Base-by-base conservation (phyloP, 2,797 vertebrate genomes). In the Naso thynnoides region DNA sequence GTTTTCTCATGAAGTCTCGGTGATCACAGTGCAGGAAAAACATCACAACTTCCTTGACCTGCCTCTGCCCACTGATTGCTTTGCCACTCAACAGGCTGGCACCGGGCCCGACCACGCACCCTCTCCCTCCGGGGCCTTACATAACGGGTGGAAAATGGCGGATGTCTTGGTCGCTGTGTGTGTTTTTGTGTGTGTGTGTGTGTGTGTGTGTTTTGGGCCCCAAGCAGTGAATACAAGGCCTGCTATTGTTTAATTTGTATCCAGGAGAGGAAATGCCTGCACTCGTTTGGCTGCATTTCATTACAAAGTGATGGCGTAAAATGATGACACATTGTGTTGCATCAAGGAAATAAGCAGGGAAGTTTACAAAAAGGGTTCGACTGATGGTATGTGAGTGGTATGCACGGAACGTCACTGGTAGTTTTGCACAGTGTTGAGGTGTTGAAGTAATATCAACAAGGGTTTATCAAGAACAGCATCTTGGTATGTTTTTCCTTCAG, bases 201-300 rank as follows among this genome's bases (percentile, higher is more conserved):
- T 27, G 50, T 29, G 50, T 45, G 23, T 19, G 8, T 57, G 57
- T 15, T 67, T 69, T 0, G 19, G 63, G 49, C 70, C 53, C 63
- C 45, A 52, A 65, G 65, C 48, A 41, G 29, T 54, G 63, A 78
- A 62, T 42, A 88, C 82, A 85, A 86, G 66, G 70, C 71, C 23
- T 64, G 70, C 75, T 81, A 85, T 89, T 89, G 87, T 91, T 90
- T 71, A 57, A 73, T 84, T 70, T 68, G 61, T 54, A 47, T 85
- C 80, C 78, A 81, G 70, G 27, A 58, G 52, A 84, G 90, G 90
- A 92, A 89, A 86, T 88, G 76, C 82, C 85, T 83, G n/a, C 47
- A 72, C 81, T 90, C 3, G 83, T 86, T 81, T 63, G 80, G 54
- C 86, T 73, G 72, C 85, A 88, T 87, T 88, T 80, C 77, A 10